These are phyloP conservation scores for Augochlorella aurata DNA, from an alignment of 2,888 invertebrate genomes.

Conservation along the genomic window DNA sequence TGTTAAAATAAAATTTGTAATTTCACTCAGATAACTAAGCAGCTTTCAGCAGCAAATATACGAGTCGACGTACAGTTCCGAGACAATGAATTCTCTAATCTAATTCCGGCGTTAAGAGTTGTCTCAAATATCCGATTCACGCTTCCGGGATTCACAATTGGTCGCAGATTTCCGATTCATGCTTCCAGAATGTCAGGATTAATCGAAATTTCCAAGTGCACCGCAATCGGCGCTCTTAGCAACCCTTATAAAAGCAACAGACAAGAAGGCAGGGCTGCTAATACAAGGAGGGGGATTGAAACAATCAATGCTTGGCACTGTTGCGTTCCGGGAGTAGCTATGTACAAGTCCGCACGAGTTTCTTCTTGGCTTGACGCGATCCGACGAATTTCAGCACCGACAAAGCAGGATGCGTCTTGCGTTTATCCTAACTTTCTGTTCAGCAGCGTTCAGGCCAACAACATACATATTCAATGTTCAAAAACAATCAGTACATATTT, in stretches of 20 bases:
- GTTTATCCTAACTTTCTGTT: not conserved
- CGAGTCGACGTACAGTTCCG: not conserved
- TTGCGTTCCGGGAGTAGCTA: slow-evolving; percentile 67
- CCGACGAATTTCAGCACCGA: slow-evolving; percentile 8
- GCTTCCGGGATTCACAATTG: not conserved
- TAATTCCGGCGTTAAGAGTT: not conserved
- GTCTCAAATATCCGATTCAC: not conserved
- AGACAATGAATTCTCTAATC: not conserved
- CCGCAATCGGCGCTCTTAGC: slow-evolving; percentile 8
- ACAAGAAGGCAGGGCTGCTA: slow-evolving; percentile 18
- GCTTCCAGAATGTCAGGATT: not conserved
- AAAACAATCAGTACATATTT: not conserved
- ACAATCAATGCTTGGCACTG: slow-evolving; percentile 71
- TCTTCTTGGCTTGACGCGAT: slow-evolving; percentile 33
- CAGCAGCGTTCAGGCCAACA: not conserved
- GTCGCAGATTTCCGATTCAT: not conserved
- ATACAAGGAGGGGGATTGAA: slow-evolving; percentile 7
- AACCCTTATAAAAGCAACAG: slow-evolving; percentile 14
- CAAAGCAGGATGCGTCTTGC: not conserved
- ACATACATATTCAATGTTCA: not conserved
- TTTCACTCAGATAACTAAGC: not conserved
- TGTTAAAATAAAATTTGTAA: not conserved
- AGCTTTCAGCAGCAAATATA: not conserved
- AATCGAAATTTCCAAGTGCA: slow-evolving; percentile 17
- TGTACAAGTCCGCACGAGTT: slow-evolving; percentile 72